Base-by-base conservation (phyloP, 1,140 invertebrate genomes). In the Drosophila ogumai region DNA sequence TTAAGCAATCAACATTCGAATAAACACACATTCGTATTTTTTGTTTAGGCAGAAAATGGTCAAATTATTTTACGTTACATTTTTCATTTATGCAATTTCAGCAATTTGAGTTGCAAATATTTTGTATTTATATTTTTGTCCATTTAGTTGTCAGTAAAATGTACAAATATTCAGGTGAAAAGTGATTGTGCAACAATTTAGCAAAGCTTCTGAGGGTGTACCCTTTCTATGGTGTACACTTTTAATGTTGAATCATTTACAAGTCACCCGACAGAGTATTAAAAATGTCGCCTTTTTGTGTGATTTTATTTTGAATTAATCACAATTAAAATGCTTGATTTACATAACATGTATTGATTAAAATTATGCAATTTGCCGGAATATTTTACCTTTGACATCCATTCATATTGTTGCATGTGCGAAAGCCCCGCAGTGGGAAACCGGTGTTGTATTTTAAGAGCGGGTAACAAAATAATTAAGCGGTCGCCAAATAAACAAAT, bases 381-480 rank as follows among this genome's bases (percentile, higher is more conserved):
- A 68, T 50, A 50, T 65, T 61, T 68, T 68, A n/a, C 19, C 46
- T 25, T 54, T 32, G 32, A 38, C 31, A 28, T 41, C 15, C 34
- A 40, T 28, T 32, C 22, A 12, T 28, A 49, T 40, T 67, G 47
- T 67, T 49, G 22, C 9, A 8, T 25, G 28, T 43, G 19, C n/a
- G 17, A 22, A 49, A n/a, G 17, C 31, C 64, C 41, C 34, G 31
- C 41, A n/a, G 59, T 44, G 32, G 25, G 32, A 41, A 43, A 43
- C 32, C 7, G 6, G 41, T 74, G 44, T 65, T 56, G 46, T 66
- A 49, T 36, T 66, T 49, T 34, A 78, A 81, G 57, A 32, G 56
- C 34, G 38, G 66, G 57, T 68, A 59, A 76, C 80, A 72, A 80
- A 84, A 88, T 84, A 84, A 88, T 88, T 88, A 84, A 71, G 73